Evolutionary conservation across 2,797 vertebrate species (phyloP).

Genomic region (Picus viridis): DNA sequence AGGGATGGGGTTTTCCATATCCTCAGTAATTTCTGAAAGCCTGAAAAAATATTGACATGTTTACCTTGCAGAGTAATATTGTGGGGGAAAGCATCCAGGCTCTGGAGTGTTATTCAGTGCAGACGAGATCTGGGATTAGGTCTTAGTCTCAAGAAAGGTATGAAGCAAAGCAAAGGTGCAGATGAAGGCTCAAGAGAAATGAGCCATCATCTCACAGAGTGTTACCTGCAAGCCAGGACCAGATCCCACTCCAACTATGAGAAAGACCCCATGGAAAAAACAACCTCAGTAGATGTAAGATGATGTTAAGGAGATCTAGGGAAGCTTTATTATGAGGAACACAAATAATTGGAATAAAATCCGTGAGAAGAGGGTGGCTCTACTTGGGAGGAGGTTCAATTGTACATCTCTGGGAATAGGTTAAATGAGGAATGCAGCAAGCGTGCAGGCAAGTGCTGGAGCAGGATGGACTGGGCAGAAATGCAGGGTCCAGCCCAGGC

Average conservation of each 20-base stretch:
- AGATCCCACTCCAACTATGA: background rate
- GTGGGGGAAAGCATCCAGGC: background rate
- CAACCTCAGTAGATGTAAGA: background rate
- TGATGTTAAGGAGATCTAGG: background rate
- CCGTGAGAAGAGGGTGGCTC: background rate
- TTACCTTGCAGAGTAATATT: background rate
- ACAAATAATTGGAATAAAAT: background rate
- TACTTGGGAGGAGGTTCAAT: background rate
- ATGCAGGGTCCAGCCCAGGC: background rate
- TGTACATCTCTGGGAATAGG: background rate
- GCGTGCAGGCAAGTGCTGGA: background rate
- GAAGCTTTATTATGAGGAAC: background rate
- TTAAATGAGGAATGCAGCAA: background rate
- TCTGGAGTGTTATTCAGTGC: background rate
- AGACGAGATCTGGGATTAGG: background rate
- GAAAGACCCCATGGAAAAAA: background rate
- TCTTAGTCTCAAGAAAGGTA: background rate
- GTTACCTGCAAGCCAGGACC: background rate
- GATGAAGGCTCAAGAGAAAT: background rate
- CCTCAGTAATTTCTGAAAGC: background rate
- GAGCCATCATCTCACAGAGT: background rate
- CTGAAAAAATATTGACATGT: accelerated
- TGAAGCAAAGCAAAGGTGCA: background rate
- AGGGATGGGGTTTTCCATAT: background rate
- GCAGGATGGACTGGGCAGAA: background rate